phyloP scores from a whole-genome alignment of 2,797 vertebrate genomes.

The Acanthurus leucopareius region DNA sequence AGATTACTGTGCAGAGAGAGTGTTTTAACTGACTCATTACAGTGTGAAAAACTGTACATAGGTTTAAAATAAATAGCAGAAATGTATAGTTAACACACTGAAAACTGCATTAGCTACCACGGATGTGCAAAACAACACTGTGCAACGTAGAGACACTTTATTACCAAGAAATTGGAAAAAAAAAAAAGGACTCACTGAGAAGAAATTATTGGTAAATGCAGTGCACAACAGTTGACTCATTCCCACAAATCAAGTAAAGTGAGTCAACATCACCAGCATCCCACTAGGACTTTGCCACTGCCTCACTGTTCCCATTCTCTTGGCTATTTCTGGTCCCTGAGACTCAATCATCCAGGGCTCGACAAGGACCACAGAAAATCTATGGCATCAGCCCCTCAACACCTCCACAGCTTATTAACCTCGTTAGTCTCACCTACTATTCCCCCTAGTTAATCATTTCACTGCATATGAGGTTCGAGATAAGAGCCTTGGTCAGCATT shows the following conservation, averaged over 20 bases:
- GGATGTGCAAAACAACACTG: not conserved
- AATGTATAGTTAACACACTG: not conserved
- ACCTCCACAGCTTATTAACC: constrained; percentile 67
- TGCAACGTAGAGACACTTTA: not conserved
- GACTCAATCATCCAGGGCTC: constrained; percentile 27
- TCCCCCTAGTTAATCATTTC: no score
- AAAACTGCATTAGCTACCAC: not conserved
- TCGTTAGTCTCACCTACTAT: constrained; percentile 53
- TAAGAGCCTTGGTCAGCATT: constrained; percentile 69
- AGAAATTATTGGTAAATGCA: not conserved
- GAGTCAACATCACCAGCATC: constrained; percentile 23
- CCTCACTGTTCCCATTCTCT: not conserved
- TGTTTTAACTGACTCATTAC: not conserved
- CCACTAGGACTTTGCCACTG: not conserved
- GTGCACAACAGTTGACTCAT: not conserved
- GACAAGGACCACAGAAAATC: constrained; percentile 26
- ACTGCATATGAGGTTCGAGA: constrained; percentile 15
- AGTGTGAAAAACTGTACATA: not conserved
- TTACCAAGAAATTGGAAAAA: no score
- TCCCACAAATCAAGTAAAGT: constrained; percentile 8
- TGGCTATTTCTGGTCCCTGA: constrained; percentile 21
- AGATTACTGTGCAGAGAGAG: not conserved
- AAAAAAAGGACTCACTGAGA: not conserved
- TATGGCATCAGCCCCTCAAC: constrained; percentile 35
- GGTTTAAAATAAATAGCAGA: not conserved